Base-by-base conservation (phyloP, 1,140 invertebrate species). In the Penaeus japonicus region DNA sequence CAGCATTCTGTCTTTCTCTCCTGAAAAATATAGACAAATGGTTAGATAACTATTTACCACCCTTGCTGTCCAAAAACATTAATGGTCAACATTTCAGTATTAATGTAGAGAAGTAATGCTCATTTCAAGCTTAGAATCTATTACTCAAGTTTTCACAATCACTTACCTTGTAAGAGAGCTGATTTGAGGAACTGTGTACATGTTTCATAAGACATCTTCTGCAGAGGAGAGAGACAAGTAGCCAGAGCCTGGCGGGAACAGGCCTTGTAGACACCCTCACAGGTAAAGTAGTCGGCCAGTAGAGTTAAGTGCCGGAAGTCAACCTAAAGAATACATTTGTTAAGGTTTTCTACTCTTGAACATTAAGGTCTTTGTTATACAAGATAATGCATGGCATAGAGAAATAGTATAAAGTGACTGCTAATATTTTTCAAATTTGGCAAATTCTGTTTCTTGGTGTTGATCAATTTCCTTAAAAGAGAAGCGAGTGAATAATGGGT, bases 181-280 rank as follows among this genome's bases (percentile, higher is more conserved):
- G 95, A 95, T 91, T 96, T 96, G 78, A 99, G 93, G 92, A 99
- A 99, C 90, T 94, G 94, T 32, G 97, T 93, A 1, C 97, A 97
- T 1, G 97, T 97, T 93, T 99, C 99, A 92, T 99, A 99, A 3
- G 96, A 98, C 96, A 99, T 99, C 93, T 99, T 98, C 92, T 99
- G 99, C 2, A 99, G 92, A 0, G 98, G 97, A 4, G 98, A 99
- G 0, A 96, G 94, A 59, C 95, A 97, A 32, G 95, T 95, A 91
- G 96, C 95, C 94, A 99, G 98, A 10, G 97, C 97, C 92, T 95
- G 95, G 47, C 98, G 94, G 92, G 96, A 99, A 92, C 99, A 95
- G 0, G 98, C 96, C 91, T 96, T 95, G 91, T 97, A 99, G 17
- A 93, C 93, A 0, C 99, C 99, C 92, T 97, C 96, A 91, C 95